Base-by-base conservation (phyloP, 1,140 invertebrate species). In the Hormaphis cornu region DNA sequence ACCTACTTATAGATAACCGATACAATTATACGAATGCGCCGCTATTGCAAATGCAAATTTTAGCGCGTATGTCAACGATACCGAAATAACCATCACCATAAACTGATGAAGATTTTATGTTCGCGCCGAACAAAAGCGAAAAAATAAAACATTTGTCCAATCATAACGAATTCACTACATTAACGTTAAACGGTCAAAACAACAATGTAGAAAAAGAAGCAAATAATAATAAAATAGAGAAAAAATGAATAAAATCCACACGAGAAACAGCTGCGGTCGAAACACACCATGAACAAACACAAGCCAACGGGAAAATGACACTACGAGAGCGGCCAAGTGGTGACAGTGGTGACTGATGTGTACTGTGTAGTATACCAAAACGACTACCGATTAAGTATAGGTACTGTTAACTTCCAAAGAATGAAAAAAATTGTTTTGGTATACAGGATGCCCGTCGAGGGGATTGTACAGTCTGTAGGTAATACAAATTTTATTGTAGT, bases 291-390 rank as follows among this genome's bases (percentile, higher is more conserved):
- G 7, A 46, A 63, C 26, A 26, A 63, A n/a, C 14, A 46, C 58
- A 26, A 30, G 26, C 26, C 1, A 46, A 63, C 40, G n/a, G 58
- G 58, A 24, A 63, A 63, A 63, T 46, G 58, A 63, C 44, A 63
- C 26, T 44, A 44, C 28, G 14, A 8, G 6, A 37, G 6, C 7
- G 6, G 35, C 22, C 28, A 46, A 46, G 37, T 46, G 35, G 3
- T 44, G 12, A 44, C 6, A 44, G 16, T 46, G 40, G 14, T 37
- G 7, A 37, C 35, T 37, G n/a, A n/a, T n/a, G n/a, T n/a, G n/a
- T n/a, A n/a, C n/a, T n/a, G n/a, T n/a, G n/a, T n/a, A n/a, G n/a
- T n/a, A n/a, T n/a, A n/a, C n/a, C n/a, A n/a, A n/a, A n/a, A n/a
- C n/a, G n/a, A n/a, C n/a, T n/a, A n/a, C n/a, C n/a, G n/a, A n/a